Base-by-base conservation (phyloP, 2,888 invertebrate species). In the Azorinus chamasolen region DNA sequence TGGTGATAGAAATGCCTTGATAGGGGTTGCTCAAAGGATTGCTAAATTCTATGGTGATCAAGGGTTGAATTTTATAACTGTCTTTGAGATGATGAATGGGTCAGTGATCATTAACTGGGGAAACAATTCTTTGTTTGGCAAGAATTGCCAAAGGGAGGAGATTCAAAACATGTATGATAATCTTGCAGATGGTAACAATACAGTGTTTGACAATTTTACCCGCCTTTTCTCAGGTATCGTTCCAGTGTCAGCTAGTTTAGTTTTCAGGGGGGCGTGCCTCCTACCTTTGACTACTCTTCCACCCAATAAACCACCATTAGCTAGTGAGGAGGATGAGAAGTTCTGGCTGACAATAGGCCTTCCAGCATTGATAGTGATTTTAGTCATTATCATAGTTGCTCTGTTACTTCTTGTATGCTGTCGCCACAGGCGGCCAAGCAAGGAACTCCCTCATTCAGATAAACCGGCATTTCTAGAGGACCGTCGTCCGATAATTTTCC, bases 401-500 rank as follows among this genome's bases (percentile, higher is more conserved):
- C 48, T 83, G 10, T 22, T 84, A 20, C 61, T 84, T 8, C 63
- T 80, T n/a, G 59, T 79, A 22, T 81, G 76, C 59, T 81, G 75
- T 71, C 48, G 79, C 51, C 82, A 78, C 46, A 59, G 63, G 25
- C 72, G 66, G 37, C 70, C 80, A 39, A 66, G 58, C 24, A 77
- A 76, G 48, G 65, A 76, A n/a, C 48, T 83, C 2, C 62, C 83
- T 16, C 82, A 83, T 16, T 76, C 83, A 4, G 88, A 89, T 43
- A 88, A 88, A 51, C 86, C 87, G 4, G 75, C 83, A 6, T 88
- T 87, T 55, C 74, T 83, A 20, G 86, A 88, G 45, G 88, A 89
- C 45, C 75, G 90, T 20, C 83, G 87, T 12, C 89, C 89, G 1
- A 86, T 89, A 10, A 84, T 90, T 41, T 84, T 90, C 41, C 89